A percentile compares a stretch with the other conserved stretches of the same genome.
phyloP scores from a whole-genome alignment of 2,888 invertebrate genomes.

The Hecatera dysodea region DNA sequence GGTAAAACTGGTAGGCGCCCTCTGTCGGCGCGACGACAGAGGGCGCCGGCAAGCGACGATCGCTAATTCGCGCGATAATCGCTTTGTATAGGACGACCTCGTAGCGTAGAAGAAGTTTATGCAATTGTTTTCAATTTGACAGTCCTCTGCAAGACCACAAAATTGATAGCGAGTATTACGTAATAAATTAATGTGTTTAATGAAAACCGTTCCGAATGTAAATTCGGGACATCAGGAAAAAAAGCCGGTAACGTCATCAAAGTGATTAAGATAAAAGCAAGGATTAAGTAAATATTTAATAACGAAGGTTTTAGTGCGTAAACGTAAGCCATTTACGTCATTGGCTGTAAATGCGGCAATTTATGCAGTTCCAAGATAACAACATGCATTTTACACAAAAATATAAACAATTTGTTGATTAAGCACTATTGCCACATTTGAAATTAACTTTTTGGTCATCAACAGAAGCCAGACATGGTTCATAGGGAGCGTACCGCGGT shows the following conservation, averaged over 20 bases:
- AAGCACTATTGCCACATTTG: not conserved
- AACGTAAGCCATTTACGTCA: slow-evolving; percentile 29
- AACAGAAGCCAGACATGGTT: too few species aligned
- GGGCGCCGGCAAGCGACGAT: too few species aligned
- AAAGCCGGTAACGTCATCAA: not conserved
- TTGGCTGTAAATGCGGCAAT: slow-evolving; percentile 34
- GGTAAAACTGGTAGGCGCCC: too few species aligned
- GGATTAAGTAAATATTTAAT: slow-evolving; percentile 12
- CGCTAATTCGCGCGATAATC: too few species aligned
- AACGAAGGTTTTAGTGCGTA: slow-evolving; percentile 14
- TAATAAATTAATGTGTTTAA: not conserved
- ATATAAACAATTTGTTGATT: not conserved
- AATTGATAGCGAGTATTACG: not conserved
- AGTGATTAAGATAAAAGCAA: slow-evolving; percentile 1
- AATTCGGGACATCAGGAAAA: not conserved
- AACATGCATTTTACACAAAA: not conserved
- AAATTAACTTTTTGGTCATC: too few species aligned
- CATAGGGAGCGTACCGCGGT: too few species aligned
- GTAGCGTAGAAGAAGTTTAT: too few species aligned
- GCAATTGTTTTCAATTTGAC: not conserved
- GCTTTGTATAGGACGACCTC: too few species aligned
- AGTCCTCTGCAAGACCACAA: not conserved
- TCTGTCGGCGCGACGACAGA: too few species aligned
- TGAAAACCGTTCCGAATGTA: not conserved
- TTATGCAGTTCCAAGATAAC: slow-evolving; percentile 14